A percentile compares a stretch with the other conserved stretches of the same genome.
Evolutionary conservation across 1,140 invertebrate species (phyloP).

Genomic region (Lepidotrigona ventralis): DNA sequence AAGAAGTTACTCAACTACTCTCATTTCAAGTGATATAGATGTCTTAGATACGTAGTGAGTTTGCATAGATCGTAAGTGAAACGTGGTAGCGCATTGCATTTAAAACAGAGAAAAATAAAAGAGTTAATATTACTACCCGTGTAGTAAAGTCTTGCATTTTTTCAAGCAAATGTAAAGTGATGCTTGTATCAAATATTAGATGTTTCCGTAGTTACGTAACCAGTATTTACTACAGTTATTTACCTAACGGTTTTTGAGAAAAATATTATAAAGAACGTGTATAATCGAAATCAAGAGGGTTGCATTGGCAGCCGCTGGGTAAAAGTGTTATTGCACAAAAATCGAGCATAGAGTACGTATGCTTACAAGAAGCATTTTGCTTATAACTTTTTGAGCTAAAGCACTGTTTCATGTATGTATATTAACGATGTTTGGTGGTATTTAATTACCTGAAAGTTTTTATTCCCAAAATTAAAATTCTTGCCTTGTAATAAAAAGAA

Average conservation of each 20-base stretch:
- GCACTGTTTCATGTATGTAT: constrained; percentile 10
- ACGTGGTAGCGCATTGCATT: constrained; percentile 49
- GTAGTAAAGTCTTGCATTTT: constrained; percentile 52
- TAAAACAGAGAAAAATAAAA: constrained; percentile 41
- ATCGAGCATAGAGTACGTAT: constrained; percentile 36
- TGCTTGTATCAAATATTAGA: constrained; percentile 50
- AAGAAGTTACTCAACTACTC: constrained; percentile 56
- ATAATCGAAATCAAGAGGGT: constrained; percentile 46
- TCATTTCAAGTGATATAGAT: constrained; percentile 63
- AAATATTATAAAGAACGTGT: constrained; percentile 43
- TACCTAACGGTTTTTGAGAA: constrained; percentile 51
- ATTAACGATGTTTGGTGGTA: constrained; percentile 29
- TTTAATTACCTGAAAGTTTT: constrained; percentile 52
- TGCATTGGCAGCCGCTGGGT: constrained; percentile 23
- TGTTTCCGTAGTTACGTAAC: constrained; percentile 52
- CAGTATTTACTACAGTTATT: constrained; percentile 46
- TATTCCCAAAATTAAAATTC: constrained; percentile 31
- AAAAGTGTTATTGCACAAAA: constrained; percentile 58
- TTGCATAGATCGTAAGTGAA: constrained; percentile 53
- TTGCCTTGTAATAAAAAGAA: constrained; percentile 26
- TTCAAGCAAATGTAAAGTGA: constrained; percentile 53
- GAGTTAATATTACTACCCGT: constrained; percentile 31
- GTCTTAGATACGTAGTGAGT: constrained; percentile 60
- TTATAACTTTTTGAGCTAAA: constrained; percentile 44
- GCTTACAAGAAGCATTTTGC: constrained; percentile 39